A percentile compares a stretch with the other conserved stretches of the same genome.
These are phyloP conservation scores for Hippocampus guttulatus DNA, from an alignment of 2,113 vertebrate species.

Conservation along the genomic window DNA sequence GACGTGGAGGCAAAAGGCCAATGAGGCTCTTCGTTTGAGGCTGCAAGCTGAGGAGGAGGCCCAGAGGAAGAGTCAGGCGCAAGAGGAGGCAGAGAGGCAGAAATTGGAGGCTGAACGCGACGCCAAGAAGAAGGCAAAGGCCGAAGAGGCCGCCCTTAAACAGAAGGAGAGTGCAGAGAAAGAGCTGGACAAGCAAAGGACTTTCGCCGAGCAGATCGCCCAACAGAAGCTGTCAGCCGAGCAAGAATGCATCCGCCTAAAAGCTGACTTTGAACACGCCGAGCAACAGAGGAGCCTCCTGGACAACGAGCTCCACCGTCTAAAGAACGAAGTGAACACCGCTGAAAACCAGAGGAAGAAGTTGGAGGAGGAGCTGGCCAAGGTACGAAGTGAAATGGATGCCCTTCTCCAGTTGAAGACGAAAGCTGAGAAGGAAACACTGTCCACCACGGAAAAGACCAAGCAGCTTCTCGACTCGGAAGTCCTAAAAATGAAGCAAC, in stretches of 20 bases:
- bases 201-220: slow-evolving; percentile 82
- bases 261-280: slow-evolving; percentile 84
- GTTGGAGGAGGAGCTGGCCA: slow-evolving; percentile 87
- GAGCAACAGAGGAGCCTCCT: slow-evolving; percentile 88
- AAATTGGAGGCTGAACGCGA: slow-evolving; percentile 88
- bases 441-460: slow-evolving; percentile 85
- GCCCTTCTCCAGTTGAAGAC: slow-evolving; percentile 80
- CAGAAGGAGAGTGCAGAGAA: slow-evolving; percentile 88
- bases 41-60: slow-evolving; percentile 92
- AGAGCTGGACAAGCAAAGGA: slow-evolving; percentile 87
- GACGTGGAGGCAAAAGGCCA: slow-evolving; percentile 91
- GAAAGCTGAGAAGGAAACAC: slow-evolving; percentile 81
- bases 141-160: slow-evolving; percentile 83
- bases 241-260: slow-evolving; percentile 90
- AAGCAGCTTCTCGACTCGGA: slow-evolving; percentile 89
- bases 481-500: slow-evolving; percentile 83
- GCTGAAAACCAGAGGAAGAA: slow-evolving; percentile 82
- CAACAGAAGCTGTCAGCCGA: slow-evolving; percentile 85
- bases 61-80: slow-evolving; percentile 84
- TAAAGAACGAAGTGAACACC: slow-evolving; percentile 80
- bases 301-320: slow-evolving; percentile 84
- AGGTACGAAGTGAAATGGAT: slow-evolving; percentile 88
- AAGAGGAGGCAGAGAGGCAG: slow-evolving; percentile 93
- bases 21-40: slow-evolving; percentile 87
- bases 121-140: slow-evolving; percentile 82